Conservation (phyloP, 2,113 vertebrate species). For the Labrus mixtus region DNA sequence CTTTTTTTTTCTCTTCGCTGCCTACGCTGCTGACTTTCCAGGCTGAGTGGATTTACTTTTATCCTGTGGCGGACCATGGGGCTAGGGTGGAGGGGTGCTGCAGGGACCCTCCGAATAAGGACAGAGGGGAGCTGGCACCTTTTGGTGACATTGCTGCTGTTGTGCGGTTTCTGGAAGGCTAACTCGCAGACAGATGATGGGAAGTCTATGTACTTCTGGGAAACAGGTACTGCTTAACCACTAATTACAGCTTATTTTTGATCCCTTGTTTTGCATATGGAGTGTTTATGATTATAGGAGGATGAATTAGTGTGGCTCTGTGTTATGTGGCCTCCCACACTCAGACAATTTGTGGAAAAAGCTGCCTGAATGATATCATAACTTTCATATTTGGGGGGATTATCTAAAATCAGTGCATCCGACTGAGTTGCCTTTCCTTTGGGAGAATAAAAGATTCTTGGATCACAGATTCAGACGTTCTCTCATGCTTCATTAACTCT, state of each 20-base stretch:
- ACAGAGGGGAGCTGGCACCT: conserved; percentile 66
- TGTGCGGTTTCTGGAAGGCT: conserved; percentile 80
- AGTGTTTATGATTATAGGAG: conserved; percentile 20
- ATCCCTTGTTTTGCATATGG: conserved; percentile 28
- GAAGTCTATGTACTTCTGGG: conserved; percentile 93
- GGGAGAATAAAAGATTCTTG: background rate
- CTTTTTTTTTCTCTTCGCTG: background rate
- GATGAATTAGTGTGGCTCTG: conserved; percentile 19
- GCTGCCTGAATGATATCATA: background rate
- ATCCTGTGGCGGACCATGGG: conserved; percentile 86
- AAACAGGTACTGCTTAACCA: conserved; percentile 88
- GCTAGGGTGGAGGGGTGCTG: conserved; percentile 73
- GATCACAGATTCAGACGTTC: background rate
- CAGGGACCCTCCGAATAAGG: conserved; percentile 64
- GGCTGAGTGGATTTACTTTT: conserved; percentile 78
- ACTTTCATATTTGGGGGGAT: conserved; percentile 11
- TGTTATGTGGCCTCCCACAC: conserved; percentile 40
- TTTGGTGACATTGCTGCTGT: conserved; percentile 83
- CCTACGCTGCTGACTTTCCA: conserved; percentile 44
- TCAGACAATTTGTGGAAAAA: conserved; percentile 22
- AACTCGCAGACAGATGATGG: conserved; percentile 85
- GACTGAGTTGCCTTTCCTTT: background rate
- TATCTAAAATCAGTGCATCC: background rate
- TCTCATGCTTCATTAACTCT: conserved; percentile 12
- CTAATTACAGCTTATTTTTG: conserved; percentile 49